Evolutionary conservation across 2,888 invertebrate species (phyloP).

Genomic region (Drosophila anomalata): DNA sequence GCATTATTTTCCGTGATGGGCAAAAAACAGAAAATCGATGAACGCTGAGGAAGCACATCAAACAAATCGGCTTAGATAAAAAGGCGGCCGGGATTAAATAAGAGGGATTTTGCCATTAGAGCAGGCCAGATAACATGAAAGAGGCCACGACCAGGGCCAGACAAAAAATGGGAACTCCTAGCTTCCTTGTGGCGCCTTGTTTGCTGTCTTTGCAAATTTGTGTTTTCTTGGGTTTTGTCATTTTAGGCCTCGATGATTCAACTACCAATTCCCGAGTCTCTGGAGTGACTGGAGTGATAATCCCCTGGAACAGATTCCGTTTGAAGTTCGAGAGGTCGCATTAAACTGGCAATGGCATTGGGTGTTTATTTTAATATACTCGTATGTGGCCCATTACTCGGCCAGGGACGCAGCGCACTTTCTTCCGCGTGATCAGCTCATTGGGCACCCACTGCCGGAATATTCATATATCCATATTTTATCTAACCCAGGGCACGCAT

Average conservation of each 20-base stretch:
- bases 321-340: slow-evolving; percentile 46
- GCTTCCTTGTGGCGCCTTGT: slow-evolving; percentile 1
- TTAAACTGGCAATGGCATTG: slow-evolving; percentile 47
- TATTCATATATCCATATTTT: not conserved
- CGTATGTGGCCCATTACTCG: slow-evolving; percentile 54
- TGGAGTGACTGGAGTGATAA: slow-evolving; percentile 31
- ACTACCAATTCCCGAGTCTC: slow-evolving; percentile 6
- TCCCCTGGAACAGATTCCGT: slow-evolving; percentile 32
- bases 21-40: slow-evolving; percentile 34
- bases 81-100: slow-evolving; percentile 56
- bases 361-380: slow-evolving; percentile 46
- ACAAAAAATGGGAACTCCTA: slow-evolving; percentile 17
- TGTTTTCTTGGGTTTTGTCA: slow-evolving; percentile 23
- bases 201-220: slow-evolving; percentile 25
- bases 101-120: slow-evolving; percentile 53
- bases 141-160: slow-evolving; percentile 4
- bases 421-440: slow-evolving; percentile 73
- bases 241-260: slow-evolving; percentile 17
- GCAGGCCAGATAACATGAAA: slow-evolving; percentile 29
- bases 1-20: slow-evolving; percentile 53
- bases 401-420: slow-evolving; percentile 53
- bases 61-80: slow-evolving; percentile 64
- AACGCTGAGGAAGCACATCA: slow-evolving; percentile 57
- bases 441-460: slow-evolving; percentile 61
- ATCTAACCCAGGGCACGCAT: slow-evolving; percentile 45